Evolutionary conservation across 2,888 invertebrate genomes (phyloP), one percentile per base, ranked within the genome.

Genomic region (Mamestra brassicae): DNA sequence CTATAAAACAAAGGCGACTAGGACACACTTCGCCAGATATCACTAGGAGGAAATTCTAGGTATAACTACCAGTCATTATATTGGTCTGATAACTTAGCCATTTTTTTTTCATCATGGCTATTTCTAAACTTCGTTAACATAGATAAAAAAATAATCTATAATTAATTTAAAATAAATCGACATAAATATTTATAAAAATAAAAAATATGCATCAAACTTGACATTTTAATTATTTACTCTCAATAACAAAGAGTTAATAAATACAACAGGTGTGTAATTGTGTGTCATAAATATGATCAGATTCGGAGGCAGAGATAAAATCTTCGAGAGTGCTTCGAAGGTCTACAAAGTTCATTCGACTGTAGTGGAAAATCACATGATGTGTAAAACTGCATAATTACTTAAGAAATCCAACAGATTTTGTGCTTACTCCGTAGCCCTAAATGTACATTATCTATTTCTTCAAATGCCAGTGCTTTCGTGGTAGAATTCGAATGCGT

Each of bases 261-360:
- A 70, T 62, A 78, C 76, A 81, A 67, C 78, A 81, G 57, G 77
- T 81, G 77, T 54, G 47, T 62, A 50, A 73, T 72, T 80, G 26
- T 74, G 80, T 61, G 65, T 65, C 61, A 50, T 61, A 73, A 72
- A 78, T 11, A 60, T 67, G 67, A 67, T 80, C 65, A 63, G 58
- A 80, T 84, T 67, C 57, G 60, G 67, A 71, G 66, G 77, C 71
- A 50, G 62, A 71, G 80, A 75, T 75, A 73, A 78, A 57, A 87
- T 80, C 86, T 85, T 80, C 80, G 85, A 71, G 66, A 71, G 45
- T 63, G 87, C 84, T 85, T 74, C 83, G 75, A 77, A 13, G 57
- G 47, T 83, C 85, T 85, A 76, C 86, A 76, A 76, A 50, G 63
- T 75, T 50, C 66, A 57, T 66, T 61, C 66, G 42, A 50, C 65